Evolutionary conservation across 2,888 invertebrate species (phyloP).

Genomic region (Chrysotoxum bicinctum): DNA sequence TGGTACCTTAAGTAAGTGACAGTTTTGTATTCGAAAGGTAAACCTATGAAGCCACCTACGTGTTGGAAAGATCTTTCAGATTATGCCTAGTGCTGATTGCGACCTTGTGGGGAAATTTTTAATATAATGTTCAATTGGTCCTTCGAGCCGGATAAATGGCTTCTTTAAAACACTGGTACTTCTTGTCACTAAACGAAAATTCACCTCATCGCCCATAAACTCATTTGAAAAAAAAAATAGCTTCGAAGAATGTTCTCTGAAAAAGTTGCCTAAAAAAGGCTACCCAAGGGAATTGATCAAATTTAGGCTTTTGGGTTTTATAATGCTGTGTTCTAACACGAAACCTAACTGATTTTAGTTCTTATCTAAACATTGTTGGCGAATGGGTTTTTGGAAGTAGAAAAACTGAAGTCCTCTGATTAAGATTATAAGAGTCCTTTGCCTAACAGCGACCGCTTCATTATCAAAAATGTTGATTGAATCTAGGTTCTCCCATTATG

Average conservation of each 20-base stretch:
- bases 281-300: neutral
- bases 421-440: neutral
- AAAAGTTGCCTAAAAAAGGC: neutral
- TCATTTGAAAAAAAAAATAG: neutral
- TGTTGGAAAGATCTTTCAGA: neutral
- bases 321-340: neutral
- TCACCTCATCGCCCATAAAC: neutral
- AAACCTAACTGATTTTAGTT: neutral
- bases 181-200: constrained; percentile 6
- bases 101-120: neutral
- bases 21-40: constrained; percentile 10
- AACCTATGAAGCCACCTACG: neutral
- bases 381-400: neutral
- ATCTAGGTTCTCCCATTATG: constrained; percentile 18
- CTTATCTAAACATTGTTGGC: neutral
- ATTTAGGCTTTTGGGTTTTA: neutral
- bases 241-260: neutral
- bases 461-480: constrained; percentile 20
- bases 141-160: constrained; percentile 19
- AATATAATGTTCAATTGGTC: constrained; percentile 11
- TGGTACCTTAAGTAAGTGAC: constrained; percentile 7
- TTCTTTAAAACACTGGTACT: neutral
- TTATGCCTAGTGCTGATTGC: neutral
- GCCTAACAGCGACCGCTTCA: constrained; percentile 2
- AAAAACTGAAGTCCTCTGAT: neutral